Evolutionary conservation across 2,113 vertebrate genomes (phyloP).

Genomic region (Ia io): DNA sequence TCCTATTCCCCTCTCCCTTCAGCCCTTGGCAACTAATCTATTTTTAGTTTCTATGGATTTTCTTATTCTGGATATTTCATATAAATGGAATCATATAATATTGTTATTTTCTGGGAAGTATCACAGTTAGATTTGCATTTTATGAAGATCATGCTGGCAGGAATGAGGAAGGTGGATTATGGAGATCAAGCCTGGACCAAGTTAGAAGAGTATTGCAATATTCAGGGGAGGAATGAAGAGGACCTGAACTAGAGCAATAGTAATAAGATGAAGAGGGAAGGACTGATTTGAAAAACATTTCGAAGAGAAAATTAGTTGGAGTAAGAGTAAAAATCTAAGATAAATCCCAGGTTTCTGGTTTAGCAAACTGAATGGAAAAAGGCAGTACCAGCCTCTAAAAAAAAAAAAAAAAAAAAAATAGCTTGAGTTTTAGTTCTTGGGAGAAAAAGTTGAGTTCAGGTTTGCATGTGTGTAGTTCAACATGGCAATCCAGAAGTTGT

Average conservation of each 20-base stretch:
- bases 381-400: neutral
- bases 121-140: slow-evolving; percentile 12
- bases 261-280: neutral
- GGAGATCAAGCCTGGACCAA: neutral
- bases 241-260: neutral
- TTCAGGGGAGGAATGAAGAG: neutral
- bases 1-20: neutral
- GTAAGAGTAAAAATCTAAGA: neutral
- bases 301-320: slow-evolving; percentile 9
- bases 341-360: neutral
- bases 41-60: slow-evolving; percentile 22
- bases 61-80: slow-evolving; percentile 1
- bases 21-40: neutral
- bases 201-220: neutral
- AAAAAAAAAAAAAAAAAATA: neutral
- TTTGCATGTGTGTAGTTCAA: neutral
- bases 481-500: neutral
- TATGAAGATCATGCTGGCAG: neutral
- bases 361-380: neutral
- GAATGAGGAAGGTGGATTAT: neutral
- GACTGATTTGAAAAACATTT: neutral
- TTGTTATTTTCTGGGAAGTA: neutral
- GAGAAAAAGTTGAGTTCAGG: neutral
- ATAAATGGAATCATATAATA: neutral
- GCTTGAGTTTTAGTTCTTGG: neutral